These are phyloP conservation scores for Globia sparganii DNA, from an alignment of 2,888 invertebrate species.

Conservation along the genomic window DNA sequence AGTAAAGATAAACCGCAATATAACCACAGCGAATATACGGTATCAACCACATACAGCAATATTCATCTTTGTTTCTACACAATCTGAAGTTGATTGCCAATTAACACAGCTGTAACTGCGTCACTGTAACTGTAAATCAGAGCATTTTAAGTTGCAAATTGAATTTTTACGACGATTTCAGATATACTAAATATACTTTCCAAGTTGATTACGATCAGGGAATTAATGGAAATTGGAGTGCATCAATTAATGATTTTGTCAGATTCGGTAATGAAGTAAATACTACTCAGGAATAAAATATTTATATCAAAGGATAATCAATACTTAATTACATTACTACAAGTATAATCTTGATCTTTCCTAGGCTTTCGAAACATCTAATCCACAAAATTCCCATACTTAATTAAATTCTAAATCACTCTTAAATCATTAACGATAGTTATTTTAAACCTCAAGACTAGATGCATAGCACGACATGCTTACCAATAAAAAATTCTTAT, in stretches of 20 bases:
- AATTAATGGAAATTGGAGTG: conserved; percentile 16
- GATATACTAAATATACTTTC: conserved; percentile 15
- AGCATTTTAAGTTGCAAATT: conserved; percentile 40
- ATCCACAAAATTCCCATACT: neutral
- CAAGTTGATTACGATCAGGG: conserved; percentile 15
- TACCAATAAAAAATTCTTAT: neutral
- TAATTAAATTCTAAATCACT: neutral
- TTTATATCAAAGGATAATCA: neutral
- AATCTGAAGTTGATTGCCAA: conserved; percentile 57
- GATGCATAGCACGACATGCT: neutral
- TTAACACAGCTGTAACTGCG: conserved; percentile 40
- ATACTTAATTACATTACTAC: neutral
- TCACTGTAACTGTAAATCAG: conserved; percentile 40
- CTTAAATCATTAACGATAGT: neutral
- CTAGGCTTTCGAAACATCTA: neutral
- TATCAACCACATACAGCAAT: conserved; percentile 3
- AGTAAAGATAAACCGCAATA: neutral
- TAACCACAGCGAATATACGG: neutral
- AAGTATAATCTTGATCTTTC: neutral
- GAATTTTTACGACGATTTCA: conserved; percentile 33
- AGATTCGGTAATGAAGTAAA: neutral
- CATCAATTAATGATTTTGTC: neutral
- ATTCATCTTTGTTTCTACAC: conserved; percentile 33
- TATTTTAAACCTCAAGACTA: neutral
- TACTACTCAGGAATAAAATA: neutral